Conservation (phyloP, 1,140 invertebrate genomes). For the Gonioctena quinquepunctata region DNA sequence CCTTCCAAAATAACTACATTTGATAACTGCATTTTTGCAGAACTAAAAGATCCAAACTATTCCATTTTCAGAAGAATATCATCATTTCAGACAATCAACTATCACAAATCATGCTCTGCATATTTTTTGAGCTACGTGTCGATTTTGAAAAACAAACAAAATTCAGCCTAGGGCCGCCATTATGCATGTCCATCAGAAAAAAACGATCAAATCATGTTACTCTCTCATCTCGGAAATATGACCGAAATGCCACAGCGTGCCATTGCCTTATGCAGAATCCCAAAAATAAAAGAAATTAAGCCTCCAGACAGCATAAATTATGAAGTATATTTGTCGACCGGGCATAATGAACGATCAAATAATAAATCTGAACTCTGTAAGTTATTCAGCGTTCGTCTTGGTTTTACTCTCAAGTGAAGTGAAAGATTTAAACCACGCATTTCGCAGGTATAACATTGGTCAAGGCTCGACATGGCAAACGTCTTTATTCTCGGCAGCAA, state of each 20-base stretch:
- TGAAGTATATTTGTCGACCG: slow-evolving; percentile 5
- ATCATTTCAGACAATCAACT: too few species aligned
- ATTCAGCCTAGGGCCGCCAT: too few species aligned
- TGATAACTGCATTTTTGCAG: too few species aligned
- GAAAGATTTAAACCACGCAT: slow-evolving; percentile 42
- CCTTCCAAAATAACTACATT: too few species aligned
- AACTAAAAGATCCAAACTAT: too few species aligned
- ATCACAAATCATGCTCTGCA: too few species aligned
- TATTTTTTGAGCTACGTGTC: too few species aligned
- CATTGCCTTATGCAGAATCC: neutral
- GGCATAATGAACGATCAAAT: slow-evolving; percentile 10
- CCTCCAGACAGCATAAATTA: slow-evolving; percentile 3
- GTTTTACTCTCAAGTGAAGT: slow-evolving; percentile 36
- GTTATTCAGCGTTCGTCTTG: slow-evolving; percentile 34
- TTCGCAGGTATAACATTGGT: slow-evolving; percentile 35
- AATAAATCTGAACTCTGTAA: slow-evolving; percentile 22
- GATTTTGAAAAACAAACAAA: too few species aligned
- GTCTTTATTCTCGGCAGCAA: slow-evolving; percentile 44
- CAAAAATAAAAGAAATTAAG: neutral
- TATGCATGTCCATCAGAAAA: too few species aligned
- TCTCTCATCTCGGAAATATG: too few species aligned
- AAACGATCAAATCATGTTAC: too few species aligned
- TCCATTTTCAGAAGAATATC: too few species aligned
- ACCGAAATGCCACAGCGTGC: neutral
- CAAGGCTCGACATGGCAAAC: slow-evolving; percentile 37